phyloP scores from a whole-genome alignment of 2,113 vertebrate species.

The Phainopepla nitens region DNA sequence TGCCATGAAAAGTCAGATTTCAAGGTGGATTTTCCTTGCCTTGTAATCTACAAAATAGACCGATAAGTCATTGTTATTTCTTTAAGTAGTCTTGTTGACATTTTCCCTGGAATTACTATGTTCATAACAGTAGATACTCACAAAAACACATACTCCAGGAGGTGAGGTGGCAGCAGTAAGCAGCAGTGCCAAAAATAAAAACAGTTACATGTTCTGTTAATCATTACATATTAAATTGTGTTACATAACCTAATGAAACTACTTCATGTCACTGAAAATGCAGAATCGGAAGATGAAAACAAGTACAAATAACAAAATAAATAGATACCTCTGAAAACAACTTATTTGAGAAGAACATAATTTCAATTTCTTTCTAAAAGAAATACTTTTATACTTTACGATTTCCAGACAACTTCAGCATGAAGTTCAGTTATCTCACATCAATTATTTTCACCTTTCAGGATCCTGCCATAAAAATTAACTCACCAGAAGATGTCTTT shows the following conservation, averaged over 20 bases:
- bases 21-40: background rate
- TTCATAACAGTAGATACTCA: background rate
- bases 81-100: background rate
- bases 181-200: background rate
- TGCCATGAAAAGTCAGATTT: background rate
- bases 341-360: background rate
- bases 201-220: background rate
- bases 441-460: background rate
- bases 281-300: background rate
- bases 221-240: background rate
- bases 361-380: background rate
- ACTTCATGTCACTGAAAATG: background rate
- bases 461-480: background rate
- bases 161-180: background rate
- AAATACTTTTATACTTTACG: background rate
- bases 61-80: background rate
- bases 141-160: background rate
- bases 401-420: background rate
- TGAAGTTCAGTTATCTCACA: background rate
- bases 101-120: conserved; percentile 6
- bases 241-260: background rate
- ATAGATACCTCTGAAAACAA: background rate
- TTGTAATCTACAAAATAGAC: background rate
- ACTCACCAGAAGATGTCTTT: background rate
- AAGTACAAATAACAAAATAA: background rate